These are phyloP conservation scores for Cliona cf. orientalis DNA, from an alignment of 37 sponge, comb jelly and placozoan genomes.

Conservation along the genomic window DNA sequence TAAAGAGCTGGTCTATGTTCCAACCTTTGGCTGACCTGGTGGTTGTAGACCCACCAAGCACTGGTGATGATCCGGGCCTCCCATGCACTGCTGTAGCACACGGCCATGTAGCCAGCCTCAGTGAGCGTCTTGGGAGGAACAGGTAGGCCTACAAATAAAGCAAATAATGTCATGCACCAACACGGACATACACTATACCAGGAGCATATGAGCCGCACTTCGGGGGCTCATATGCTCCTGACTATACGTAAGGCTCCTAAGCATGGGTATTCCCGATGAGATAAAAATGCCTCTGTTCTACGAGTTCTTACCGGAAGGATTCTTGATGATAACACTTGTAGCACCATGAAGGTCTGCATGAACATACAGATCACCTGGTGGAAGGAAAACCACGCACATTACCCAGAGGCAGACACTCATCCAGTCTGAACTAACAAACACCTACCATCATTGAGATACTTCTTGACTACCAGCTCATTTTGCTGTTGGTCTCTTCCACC, in stretches of 20 bases:
- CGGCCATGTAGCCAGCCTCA: slow-evolving; percentile 95
- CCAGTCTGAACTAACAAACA: too few species aligned
- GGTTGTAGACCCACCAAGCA: slow-evolving; percentile 95
- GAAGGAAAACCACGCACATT: too few species aligned
- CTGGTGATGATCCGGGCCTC: slow-evolving; percentile 87
- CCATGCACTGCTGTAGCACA: slow-evolving; percentile 98
- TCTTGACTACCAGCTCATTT: slow-evolving; percentile 95
- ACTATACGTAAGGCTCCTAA: too few species aligned
- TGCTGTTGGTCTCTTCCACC: slow-evolving; percentile 98
- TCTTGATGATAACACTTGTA: slow-evolving; percentile 93
- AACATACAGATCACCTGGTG: slow-evolving; percentile 91
- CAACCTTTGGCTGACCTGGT: slow-evolving; percentile 67
- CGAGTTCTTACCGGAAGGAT: slow-evolving; percentile 62
- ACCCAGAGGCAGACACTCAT: too few species aligned
- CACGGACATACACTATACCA: too few species aligned
- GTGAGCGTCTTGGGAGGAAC: slow-evolving; percentile 90
- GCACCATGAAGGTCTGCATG: slow-evolving; percentile 99
- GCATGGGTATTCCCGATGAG: too few species aligned
- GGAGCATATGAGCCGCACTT: too few species aligned
- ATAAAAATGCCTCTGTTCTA: too few species aligned
- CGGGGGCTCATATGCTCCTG: too few species aligned
- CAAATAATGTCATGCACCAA: too few species aligned
- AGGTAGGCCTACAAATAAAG: slow-evolving; percentile 66
- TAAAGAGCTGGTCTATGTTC: background rate
- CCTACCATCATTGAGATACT: slow-evolving; percentile 82